phyloP scores from a whole-genome alignment of 2,113 vertebrate species.

The Acanthisitta chloris region DNA sequence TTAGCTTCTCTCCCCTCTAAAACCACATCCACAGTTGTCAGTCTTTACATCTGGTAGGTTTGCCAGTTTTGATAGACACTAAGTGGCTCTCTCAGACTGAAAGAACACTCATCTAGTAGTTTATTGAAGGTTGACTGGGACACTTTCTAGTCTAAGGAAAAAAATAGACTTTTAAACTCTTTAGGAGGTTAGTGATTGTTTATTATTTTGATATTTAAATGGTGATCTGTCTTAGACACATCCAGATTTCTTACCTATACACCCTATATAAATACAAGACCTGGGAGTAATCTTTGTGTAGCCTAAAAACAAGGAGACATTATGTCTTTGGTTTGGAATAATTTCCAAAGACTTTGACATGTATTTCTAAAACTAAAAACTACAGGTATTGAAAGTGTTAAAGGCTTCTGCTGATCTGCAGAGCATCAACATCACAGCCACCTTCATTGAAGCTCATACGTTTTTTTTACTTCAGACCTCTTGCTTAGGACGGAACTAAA shows the following conservation, averaged over 20 bases:
- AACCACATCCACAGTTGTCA: neutral
- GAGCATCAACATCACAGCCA: neutral
- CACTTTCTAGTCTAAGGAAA: neutral
- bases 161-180: neutral
- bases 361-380: neutral
- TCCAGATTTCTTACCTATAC: neutral
- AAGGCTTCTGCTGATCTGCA: neutral
- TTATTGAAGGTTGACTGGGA: neutral
- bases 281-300: neutral
- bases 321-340: neutral
- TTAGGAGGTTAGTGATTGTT: neutral
- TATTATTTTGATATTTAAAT: neutral
- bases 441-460: neutral
- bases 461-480: neutral
- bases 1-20: neutral
- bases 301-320: neutral
- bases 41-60: neutral
- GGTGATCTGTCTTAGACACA: neutral
- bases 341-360: neutral
- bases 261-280: fast-evolving
- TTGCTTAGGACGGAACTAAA: neutral
- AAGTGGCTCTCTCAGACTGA: neutral
- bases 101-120: neutral
- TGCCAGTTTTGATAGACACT: neutral
- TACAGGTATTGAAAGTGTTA: neutral